Evolutionary conservation across 2,888 invertebrate genomes (phyloP).

Genomic region (Eulithis prunata): DNA sequence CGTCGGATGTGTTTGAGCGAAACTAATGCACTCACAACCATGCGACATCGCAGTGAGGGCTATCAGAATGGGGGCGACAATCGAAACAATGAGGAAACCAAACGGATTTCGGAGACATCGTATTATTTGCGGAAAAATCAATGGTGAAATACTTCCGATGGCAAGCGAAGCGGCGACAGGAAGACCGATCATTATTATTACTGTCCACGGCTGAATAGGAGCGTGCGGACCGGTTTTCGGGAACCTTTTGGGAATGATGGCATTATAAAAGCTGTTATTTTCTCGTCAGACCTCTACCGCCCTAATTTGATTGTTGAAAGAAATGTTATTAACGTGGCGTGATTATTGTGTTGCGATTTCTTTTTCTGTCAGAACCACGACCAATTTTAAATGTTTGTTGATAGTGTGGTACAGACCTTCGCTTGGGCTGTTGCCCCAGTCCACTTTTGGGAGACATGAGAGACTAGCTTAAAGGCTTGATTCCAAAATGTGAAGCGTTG

Average conservation of each 20-base stretch:
- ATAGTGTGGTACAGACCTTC: neutral
- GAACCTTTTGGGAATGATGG: constrained; percentile 67
- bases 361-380: constrained; percentile 26
- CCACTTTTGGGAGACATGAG: too few relatives aligned
- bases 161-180: constrained; percentile 65
- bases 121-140: constrained; percentile 83
- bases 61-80: constrained; percentile 49
- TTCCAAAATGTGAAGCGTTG: too few relatives aligned
- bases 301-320: constrained; percentile 55
- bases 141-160: constrained; percentile 77
- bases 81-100: constrained; percentile 55
- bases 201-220: constrained; percentile 65
- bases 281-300: constrained; percentile 59
- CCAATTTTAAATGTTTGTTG: neutral
- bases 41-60: constrained; percentile 62
- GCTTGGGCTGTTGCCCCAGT: neutral
- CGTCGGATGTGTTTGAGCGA: constrained; percentile 76
- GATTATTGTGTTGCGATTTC: constrained; percentile 30
- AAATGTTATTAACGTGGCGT: constrained; percentile 41
- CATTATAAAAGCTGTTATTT: constrained; percentile 76
- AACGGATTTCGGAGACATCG: constrained; percentile 60
- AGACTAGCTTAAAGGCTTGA: too few relatives aligned
- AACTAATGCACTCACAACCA: constrained; percentile 82
- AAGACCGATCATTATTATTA: constrained; percentile 80
- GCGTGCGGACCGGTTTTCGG: constrained; percentile 66